Base-by-base conservation (phyloP, 2,888 invertebrate genomes). In the Lycia hirtaria region DNA sequence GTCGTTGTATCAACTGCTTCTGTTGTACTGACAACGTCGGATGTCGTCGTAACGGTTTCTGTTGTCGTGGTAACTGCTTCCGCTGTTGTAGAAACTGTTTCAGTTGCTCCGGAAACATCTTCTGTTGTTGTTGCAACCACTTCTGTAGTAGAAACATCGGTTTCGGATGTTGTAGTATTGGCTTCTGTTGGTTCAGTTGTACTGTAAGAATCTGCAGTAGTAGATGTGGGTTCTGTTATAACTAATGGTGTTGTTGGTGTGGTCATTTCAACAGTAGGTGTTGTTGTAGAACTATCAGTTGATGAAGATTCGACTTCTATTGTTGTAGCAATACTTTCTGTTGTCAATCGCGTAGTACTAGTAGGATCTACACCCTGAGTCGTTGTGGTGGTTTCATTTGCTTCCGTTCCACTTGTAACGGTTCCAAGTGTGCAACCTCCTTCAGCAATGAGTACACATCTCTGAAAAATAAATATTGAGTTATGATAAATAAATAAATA, bases 381-480 rank as follows among this genome's bases (percentile, higher is more conserved):
- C 35, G 20, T 22, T 32, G 32, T 30, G 9, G 15, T 38, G 15
- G 55, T 55, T 1, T 35, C 40, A 35, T 47, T 38, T 1, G 32
- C 58, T 57, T 20, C 62, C 44, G 15, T 35, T 4, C 14, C 10
- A 10, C 22, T 47, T 24, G 24, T 24, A 24, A 30, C n/a, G n/a
- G n/a, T n/a, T n/a, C n/a, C n/a, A n/a, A n/a, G n/a, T n/a, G 48
- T 57, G 26, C 56, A 51, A 6, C 53, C 57, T 12, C 50, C 49
- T 53, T 56, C 50, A 15, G 44, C 49, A 14, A 58, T 55, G 14
- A 7, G 12, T 0, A 47, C 49, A 9, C 60, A 61, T 1, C 15
- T 1, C 60, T 61, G 54, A 20, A 52, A 47, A 17, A 17, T 15
- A 7, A 32, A 32, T n/a, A n/a, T n/a, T n/a, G n/a, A n/a, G n/a